These are phyloP conservation scores for Diadumene lineata DNA, from an alignment of 92 coral and sea anemone genomes.

Conservation along the genomic window DNA sequence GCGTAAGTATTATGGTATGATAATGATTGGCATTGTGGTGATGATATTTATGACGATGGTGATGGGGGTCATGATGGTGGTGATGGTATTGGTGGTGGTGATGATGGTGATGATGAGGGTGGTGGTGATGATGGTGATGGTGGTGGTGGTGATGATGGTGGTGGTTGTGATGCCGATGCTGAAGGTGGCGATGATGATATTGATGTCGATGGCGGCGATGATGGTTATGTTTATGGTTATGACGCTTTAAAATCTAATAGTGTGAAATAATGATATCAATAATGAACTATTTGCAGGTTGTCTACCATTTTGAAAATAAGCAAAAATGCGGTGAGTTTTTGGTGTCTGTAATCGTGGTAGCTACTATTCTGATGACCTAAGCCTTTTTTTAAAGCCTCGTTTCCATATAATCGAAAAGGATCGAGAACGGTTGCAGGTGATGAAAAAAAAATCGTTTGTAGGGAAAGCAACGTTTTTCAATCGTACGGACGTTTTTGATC, in stretches of 20 bases:
- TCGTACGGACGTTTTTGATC: too few relatives aligned
- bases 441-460: too few relatives aligned
- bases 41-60: background rate
- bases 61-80: background rate
- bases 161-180: background rate
- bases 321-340: constrained; percentile 86
- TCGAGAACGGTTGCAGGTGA: too few relatives aligned
- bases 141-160: background rate
- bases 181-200: background rate
- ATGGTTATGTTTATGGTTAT: background rate
- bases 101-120: background rate
- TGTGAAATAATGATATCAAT: too few relatives aligned
- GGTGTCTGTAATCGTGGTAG: too few relatives aligned
- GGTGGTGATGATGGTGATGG: background rate
- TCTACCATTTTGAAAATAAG: constrained; percentile 94
- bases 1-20: constrained; percentile 51
- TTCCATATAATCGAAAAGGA: too few relatives aligned
- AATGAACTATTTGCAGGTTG: constrained; percentile 48
- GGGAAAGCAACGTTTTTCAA: too few relatives aligned
- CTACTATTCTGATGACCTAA: too few relatives aligned
- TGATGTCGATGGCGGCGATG: background rate
- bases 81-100: background rate
- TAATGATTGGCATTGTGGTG: background rate
- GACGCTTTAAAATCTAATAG: background rate
- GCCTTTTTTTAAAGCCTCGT: too few relatives aligned